A percentile compares a stretch with the other conserved stretches of the same genome.
phyloP scores from a whole-genome alignment of 2,113 vertebrate genomes.

The Pachypanchax playfairii region DNA sequence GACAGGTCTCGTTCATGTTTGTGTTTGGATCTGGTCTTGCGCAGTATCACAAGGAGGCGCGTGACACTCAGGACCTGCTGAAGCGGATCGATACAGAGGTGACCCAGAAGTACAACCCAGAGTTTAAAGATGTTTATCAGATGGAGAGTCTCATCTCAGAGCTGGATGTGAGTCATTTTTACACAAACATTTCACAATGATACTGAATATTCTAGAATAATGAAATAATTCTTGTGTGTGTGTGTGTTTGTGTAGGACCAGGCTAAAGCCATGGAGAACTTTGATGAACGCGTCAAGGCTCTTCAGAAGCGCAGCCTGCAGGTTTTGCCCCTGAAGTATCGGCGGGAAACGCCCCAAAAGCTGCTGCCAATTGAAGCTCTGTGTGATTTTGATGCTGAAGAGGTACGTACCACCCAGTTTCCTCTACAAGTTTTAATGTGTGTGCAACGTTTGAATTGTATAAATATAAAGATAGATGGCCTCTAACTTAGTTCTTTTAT shows the following conservation, averaged over 20 bases:
- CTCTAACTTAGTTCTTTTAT: no score
- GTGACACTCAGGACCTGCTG: constrained; percentile 91
- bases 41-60: constrained; percentile 89
- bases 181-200: neutral
- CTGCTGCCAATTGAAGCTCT: constrained; percentile 89
- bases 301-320: constrained; percentile 89
- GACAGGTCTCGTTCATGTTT: constrained; percentile 7
- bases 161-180: constrained; percentile 85
- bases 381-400: constrained; percentile 89
- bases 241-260: constrained; percentile 85
- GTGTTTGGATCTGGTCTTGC: constrained; percentile 33
- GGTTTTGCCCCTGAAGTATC: constrained; percentile 87
- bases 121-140: constrained; percentile 96
- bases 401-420: constrained; percentile 73
- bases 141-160: constrained; percentile 87
- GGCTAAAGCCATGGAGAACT: constrained; percentile 89
- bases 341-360: constrained; percentile 80
- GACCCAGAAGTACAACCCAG: constrained; percentile 91
- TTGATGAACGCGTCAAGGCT: constrained; percentile 83
- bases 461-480: no score
- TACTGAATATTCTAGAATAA: neutral
- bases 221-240: neutral
- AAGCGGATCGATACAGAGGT: constrained; percentile 89
- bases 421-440: no score
- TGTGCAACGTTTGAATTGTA: no score